Base-by-base conservation (phyloP, 2,797 vertebrate genomes). In the Sorex maritimensis region DNA sequence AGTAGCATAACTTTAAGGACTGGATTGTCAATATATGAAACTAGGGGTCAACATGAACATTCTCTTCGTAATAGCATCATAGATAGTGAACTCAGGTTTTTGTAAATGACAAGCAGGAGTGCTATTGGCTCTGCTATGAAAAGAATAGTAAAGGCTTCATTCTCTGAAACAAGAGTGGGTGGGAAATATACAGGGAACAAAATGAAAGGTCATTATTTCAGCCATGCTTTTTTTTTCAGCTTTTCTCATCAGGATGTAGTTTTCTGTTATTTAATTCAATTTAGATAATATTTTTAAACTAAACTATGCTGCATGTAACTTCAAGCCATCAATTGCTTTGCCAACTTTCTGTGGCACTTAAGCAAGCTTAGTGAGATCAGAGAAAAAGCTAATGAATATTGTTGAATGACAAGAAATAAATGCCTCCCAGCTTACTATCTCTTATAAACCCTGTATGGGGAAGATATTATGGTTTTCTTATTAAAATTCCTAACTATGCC, bases 331-430 rank as follows among this genome's bases (percentile, higher is more conserved):
- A 83, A 83, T 77, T 67, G 15, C 67, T 83, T 15, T 92, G 82
- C 75, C 82, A 44, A 84, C 72, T 24, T 5, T 86, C 52, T 10
- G 1, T 83, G 44, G 24, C 26, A 52, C 44, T 77, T 58, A 30
- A 4, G 19, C 0, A n/a, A 77, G 24, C 67, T 80, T 4, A 30
- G 44, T 61, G 44, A 55, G 13, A 86, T 44, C 41, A 86, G 19
- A 78, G 90, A 91, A 82, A 88, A 26, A 10, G 4, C 19, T 91
- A 84, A 23, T 46, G 81, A 93, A 24, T 88, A 73, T 91, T 75
- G 49, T 24, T 49, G 11, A 86, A 71, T 88, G 24, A 75, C 4
- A 23, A 68, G 15, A 79, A 91, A 72, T 28, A 30, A 77, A 68
- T 86, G 41, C 26, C 17, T 3, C 8, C 55, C 72, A 46, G 46